Percentiles rank a stretch among this genome's conserved stretches.
phyloP scores from a whole-genome alignment of 37 sponge, comb jelly and placozoan species.

The Aplysina aerophoba region DNA sequence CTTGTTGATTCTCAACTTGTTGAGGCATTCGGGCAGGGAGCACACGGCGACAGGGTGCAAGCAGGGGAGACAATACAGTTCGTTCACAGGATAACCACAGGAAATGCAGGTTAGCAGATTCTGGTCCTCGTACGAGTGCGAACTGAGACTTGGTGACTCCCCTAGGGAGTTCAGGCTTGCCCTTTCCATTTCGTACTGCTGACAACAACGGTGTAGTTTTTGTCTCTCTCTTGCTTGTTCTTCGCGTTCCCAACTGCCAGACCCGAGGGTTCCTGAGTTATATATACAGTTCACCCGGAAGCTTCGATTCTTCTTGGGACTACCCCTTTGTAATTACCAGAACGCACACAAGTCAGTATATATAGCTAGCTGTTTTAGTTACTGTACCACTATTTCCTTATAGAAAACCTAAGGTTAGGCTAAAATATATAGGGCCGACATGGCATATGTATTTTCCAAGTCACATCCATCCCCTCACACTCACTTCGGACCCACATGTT shows the following conservation, averaged over 20 bases:
- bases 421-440: no score
- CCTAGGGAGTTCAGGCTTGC: not conserved
- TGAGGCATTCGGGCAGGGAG: not conserved
- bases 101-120: not conserved
- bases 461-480: no score
- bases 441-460: no score
- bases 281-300: no score
- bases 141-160: not conserved
- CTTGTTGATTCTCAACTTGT: not conserved
- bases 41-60: conserved; percentile 23
- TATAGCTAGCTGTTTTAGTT: no score
- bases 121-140: conserved; percentile 1
- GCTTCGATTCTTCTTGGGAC: no score
- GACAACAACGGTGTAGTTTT: not conserved
- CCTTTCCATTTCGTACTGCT: not conserved
- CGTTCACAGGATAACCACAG: not conserved
- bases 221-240: not conserved
- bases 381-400: no score
- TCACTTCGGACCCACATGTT: no score
- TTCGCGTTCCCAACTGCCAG: not conserved
- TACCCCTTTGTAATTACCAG: no score
- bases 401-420: no score
- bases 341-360: no score
- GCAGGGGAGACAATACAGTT: conserved; percentile 11
- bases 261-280: no score